Evolutionary conservation across 1,140 invertebrate genomes (phyloP).

Genomic region (Vollenhovia emeryi): DNA sequence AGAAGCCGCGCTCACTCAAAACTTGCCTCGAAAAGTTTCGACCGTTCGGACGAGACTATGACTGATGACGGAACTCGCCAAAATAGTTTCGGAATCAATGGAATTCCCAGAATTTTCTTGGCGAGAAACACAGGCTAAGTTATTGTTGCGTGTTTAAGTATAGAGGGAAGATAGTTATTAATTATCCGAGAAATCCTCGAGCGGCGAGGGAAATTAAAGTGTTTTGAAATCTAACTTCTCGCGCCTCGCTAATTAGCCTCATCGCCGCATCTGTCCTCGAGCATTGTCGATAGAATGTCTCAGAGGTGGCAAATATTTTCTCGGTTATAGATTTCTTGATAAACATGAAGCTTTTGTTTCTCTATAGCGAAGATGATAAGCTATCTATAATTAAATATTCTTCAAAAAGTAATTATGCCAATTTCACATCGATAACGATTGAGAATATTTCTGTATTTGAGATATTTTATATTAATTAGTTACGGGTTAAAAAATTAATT

Average conservation of each 20-base stretch:
- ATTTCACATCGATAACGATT: background rate
- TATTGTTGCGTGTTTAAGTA: conserved; percentile 17
- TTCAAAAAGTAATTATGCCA: background rate
- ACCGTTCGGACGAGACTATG: conserved; percentile 29
- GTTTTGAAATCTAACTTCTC: conserved; percentile 10
- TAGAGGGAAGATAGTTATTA: conserved; percentile 43
- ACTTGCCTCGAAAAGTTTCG: background rate
- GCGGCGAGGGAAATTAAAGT: background rate
- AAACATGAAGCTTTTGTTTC: background rate
- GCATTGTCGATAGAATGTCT: background rate
- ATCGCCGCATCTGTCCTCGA: background rate
- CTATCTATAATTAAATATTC: background rate
- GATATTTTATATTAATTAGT: background rate
- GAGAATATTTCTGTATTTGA: background rate
- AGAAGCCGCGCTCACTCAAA: background rate
- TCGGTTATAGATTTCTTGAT: background rate
- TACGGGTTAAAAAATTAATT: background rate
- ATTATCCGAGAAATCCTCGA: conserved; percentile 36
- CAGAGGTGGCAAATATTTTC: background rate
- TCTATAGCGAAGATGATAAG: background rate
- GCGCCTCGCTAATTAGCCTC: conserved; percentile 31
- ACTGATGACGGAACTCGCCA: conserved; percentile 39
- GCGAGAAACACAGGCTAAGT: background rate
- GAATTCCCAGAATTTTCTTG: conserved; percentile 18
- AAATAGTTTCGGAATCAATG: conserved; percentile 48